Evolutionary conservation across 2,797 vertebrate species (phyloP).

Genomic region (Schizothorax lantsangensis): DNA sequence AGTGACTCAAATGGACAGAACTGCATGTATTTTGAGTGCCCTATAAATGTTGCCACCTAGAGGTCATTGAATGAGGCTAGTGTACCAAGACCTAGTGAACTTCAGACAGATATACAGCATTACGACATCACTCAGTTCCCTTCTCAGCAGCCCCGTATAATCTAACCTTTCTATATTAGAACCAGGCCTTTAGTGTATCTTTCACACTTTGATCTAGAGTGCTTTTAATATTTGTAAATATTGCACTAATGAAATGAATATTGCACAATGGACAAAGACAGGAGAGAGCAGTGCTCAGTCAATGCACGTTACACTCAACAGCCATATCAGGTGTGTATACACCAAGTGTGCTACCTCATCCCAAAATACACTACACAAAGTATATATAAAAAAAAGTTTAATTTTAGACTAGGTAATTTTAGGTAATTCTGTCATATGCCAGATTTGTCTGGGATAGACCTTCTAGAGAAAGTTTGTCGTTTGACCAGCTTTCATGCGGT

Average conservation of each 20-base stretch:
- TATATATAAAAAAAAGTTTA: background rate
- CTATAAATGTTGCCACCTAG: constrained; percentile 70
- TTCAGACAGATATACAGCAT: constrained; percentile 9
- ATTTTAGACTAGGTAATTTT: background rate
- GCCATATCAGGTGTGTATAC: background rate
- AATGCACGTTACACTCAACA: no score
- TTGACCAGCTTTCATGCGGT: constrained; percentile 6
- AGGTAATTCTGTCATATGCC: background rate
- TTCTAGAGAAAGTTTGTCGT: background rate
- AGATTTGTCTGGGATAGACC: background rate
- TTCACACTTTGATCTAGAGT: background rate
- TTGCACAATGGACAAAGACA: background rate
- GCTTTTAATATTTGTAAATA: background rate
- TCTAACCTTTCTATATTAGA: background rate
- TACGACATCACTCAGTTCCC: background rate
- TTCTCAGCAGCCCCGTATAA: background rate
- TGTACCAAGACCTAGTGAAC: constrained; percentile 26
- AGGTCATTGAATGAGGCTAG: constrained; percentile 57
- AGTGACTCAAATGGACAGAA: background rate
- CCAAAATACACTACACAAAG: background rate
- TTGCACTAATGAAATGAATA: background rate
- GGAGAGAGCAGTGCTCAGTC: background rate
- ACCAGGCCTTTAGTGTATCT: background rate
- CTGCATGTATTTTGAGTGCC: background rate
- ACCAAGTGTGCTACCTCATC: background rate